phyloP scores from a whole-genome alignment of 2,888 invertebrate species.

The Oxyscelio sp. region DNA sequence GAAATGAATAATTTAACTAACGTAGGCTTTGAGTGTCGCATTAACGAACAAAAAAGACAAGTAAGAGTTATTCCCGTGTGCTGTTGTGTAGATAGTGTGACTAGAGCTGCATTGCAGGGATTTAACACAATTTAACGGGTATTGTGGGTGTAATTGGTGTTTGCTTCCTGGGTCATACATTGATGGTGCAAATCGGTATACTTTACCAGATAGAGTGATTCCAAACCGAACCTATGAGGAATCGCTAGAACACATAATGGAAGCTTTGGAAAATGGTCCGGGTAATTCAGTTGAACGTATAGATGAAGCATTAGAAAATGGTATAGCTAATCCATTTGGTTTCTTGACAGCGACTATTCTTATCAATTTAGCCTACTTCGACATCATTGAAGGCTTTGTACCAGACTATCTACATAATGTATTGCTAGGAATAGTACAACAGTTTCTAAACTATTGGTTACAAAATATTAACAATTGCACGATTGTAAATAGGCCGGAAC shows the following conservation, averaged over 20 bases:
- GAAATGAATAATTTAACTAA: too few species aligned
- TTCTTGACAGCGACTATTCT: not conserved
- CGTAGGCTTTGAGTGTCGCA: not conserved
- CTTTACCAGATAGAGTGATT: not conserved
- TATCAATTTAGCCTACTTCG: too few species aligned
- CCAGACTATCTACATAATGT: conserved; percentile 4
- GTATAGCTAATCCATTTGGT: not conserved
- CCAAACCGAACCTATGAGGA: not conserved
- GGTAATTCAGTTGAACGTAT: not conserved
- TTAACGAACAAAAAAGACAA: not conserved
- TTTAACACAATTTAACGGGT: not conserved
- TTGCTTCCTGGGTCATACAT: too few species aligned
- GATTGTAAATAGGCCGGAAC: not conserved
- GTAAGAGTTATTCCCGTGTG: not conserved
- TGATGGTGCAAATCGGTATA: not conserved
- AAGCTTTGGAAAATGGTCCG: too few species aligned
- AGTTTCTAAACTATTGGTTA: not conserved
- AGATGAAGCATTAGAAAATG: not conserved
- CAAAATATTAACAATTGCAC: not conserved
- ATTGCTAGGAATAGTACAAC: not conserved
- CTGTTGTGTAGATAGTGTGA: too few species aligned
- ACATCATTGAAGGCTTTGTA: too few species aligned
- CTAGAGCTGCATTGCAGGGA: not conserved
- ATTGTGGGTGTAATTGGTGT: too few species aligned
- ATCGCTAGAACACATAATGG: not conserved